Percentiles rank a stretch among this genome's conserved stretches.
Conservation (phyloP, 2,797 vertebrate genomes). For the Rousettus madagascariensis region DNA sequence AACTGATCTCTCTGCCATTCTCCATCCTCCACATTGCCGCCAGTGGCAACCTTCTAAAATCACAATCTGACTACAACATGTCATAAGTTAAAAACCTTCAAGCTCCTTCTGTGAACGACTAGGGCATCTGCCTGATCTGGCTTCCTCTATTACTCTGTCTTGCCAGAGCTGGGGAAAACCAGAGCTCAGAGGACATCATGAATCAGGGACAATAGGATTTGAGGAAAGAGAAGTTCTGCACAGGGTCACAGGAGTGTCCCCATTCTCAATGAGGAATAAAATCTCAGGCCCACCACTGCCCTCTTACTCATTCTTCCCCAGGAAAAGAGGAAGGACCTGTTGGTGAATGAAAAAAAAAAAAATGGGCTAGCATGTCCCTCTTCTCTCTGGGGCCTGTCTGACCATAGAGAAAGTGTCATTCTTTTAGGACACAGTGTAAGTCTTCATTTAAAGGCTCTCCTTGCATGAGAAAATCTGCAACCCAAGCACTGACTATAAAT, state of each 20-base stretch:
- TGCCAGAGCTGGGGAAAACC: background rate
- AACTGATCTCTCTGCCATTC: background rate
- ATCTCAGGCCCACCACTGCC: background rate
- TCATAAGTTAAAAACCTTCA: background rate
- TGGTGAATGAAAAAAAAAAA: background rate
- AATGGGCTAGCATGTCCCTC: background rate
- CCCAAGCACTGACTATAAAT: background rate
- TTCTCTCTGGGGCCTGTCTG: background rate
- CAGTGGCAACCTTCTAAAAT: background rate
- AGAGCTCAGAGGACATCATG: background rate
- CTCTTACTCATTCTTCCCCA: background rate
- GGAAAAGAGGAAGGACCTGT: background rate
- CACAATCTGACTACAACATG: background rate
- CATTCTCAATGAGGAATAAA: background rate
- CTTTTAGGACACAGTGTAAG: background rate
- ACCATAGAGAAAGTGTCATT: background rate
- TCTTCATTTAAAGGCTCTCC: background rate
- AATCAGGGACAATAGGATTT: background rate
- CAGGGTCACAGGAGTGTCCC: background rate
- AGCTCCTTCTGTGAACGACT: background rate
- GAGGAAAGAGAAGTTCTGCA: background rate
- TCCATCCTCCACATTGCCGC: background rate
- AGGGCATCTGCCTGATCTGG: background rate
- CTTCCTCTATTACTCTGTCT: background rate
- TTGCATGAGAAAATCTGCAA: background rate